Conservation (phyloP, 2,888 invertebrate species). For the Drosophila leonis region DNA sequence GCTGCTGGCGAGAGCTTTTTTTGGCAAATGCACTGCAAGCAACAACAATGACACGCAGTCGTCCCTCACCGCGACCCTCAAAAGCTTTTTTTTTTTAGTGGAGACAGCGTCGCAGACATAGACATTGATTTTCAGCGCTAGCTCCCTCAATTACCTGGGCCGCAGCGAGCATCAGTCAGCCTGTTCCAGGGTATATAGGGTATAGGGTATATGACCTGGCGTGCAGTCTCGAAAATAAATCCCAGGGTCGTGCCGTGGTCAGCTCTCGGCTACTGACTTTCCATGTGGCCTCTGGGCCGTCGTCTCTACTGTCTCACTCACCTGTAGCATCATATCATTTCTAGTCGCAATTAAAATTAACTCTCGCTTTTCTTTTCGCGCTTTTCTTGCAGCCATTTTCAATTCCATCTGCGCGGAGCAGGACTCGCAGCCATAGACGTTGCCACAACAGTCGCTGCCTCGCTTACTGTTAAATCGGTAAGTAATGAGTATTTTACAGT, state of each 20-base stretch:
- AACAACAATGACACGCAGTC: constrained; percentile 35
- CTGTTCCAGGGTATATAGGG: constrained; percentile 21
- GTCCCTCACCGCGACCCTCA: constrained; percentile 80
- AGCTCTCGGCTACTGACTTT: constrained; percentile 26
- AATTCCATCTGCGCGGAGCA: constrained; percentile 45
- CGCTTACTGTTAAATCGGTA: constrained; percentile 37
- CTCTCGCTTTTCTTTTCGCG: constrained; percentile 4
- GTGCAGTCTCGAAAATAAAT: constrained; percentile 23
- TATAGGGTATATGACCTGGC: constrained; percentile 15
- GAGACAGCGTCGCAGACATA: constrained; percentile 62
- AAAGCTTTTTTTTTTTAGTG: constrained; percentile 54
- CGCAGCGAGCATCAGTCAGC: not conserved
- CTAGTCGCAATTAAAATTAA: constrained; percentile 11
- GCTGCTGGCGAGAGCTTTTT: constrained; percentile 30
- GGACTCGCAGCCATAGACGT: constrained; percentile 36
- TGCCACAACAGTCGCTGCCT: constrained; percentile 34
- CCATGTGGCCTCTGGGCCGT: not conserved
- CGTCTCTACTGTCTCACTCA: not conserved
- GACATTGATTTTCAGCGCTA: constrained; percentile 66
- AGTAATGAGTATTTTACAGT: constrained; percentile 15
- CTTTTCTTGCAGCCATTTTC: constrained; percentile 52
- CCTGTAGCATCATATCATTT: constrained; percentile 22
- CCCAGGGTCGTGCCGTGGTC: constrained; percentile 35
- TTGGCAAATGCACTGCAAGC: constrained; percentile 35
- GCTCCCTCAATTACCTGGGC: constrained; percentile 21